Base-by-base conservation (phyloP, 2,888 invertebrate species). In the Nineta flava region DNA sequence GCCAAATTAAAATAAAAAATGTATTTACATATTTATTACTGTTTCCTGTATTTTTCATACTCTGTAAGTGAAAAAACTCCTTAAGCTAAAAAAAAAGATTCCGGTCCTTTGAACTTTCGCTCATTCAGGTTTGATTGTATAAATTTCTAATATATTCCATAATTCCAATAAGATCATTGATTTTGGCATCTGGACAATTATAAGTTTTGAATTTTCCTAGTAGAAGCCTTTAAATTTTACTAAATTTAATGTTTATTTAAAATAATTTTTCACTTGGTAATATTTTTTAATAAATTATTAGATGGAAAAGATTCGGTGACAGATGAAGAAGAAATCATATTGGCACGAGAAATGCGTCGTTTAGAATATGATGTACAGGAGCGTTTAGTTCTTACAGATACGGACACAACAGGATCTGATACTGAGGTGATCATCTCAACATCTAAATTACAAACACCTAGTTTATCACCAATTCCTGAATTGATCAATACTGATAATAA, bases 281-380 rank as follows among this genome's bases (percentile, higher is more conserved):
- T 26, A 26, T 26, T 26, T 26, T 26, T 26, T 26, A 26, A 26
- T 26, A 26, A 26, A 26, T 26, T 26, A n/a, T 62, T 69, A 73
- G 81, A 78, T 61, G 76, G 76, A 53, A 75, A 75, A 53, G 80
- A 79, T 50, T 82, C 82, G n/a, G 80, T 81, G 38, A 82, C 82
- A 1, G 81, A 81, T 9, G 81, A 82, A 65, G 76, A 77, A 48
- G 81, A 82, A 55, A 75, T 78, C 21, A 74, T 76, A 46, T 81
- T 80, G 12, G 81, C 81, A 9, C 71, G 81, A 21, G 81, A 81
- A 59, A 63, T 79, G 55, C 71, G 82, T 34, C 76, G 77, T 55
- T 76, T 78, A 62, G 82, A 82, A 68, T 80, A 81, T 31, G 75
- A 77, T 58, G 68, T 81, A 49, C 72, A 77, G 60, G 77, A 79